These are phyloP conservation scores for Ophion slaviceki DNA, from an alignment of 2,888 invertebrate species.

Conservation along the genomic window DNA sequence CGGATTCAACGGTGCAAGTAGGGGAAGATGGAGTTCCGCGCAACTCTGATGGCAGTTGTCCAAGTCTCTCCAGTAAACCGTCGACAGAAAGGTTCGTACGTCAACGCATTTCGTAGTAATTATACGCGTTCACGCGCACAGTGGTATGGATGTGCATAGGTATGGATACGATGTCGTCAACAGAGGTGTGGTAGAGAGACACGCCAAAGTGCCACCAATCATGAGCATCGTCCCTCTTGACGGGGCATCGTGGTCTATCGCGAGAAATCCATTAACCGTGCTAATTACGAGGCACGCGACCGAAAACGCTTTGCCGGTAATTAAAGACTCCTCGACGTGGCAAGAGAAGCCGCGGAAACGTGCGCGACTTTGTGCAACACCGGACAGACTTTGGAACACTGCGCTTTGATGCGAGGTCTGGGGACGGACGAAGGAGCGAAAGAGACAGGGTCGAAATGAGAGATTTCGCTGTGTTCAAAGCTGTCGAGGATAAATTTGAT, in stretches of 20 bases:
- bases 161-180: neutral
- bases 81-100: conserved; percentile 7
- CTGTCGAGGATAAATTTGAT: conserved; percentile 29
- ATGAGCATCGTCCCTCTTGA: conserved; percentile 43
- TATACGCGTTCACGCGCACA: neutral
- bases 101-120: neutral
- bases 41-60: conserved; percentile 14
- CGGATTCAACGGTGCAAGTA: conserved; percentile 7
- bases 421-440: conserved; percentile 6
- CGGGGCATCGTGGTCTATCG: conserved; percentile 37
- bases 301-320: conserved; percentile 72
- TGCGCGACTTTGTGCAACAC: conserved; percentile 5
- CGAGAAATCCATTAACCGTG: conserved; percentile 69
- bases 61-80: conserved; percentile 14
- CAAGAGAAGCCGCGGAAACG: conserved; percentile 9
- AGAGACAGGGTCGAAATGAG: neutral
- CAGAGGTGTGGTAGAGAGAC: neutral
- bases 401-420: conserved; percentile 11
- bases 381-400: neutral
- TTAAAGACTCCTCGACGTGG: conserved; percentile 60
- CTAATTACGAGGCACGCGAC: conserved; percentile 70
- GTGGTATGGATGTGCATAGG: neutral
- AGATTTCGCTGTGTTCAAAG: conserved; percentile 2
- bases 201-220: conserved; percentile 36
- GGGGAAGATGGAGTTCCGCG: neutral